Conservation (phyloP, 2,888 invertebrate genomes). For the Rhagium mordax region DNA sequence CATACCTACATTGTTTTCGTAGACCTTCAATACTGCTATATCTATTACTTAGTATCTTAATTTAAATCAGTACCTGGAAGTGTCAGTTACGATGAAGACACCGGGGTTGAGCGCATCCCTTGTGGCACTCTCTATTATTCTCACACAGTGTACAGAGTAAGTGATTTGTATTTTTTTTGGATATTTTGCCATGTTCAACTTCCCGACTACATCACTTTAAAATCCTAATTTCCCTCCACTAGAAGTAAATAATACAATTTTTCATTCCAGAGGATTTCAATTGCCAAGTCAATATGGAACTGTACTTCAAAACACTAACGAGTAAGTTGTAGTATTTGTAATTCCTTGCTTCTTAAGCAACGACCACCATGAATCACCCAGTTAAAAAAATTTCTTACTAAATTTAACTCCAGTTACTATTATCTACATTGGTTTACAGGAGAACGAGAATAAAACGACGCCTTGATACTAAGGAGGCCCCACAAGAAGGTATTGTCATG, state of each 20-base stretch:
- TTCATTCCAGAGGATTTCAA: slow-evolving; percentile 36
- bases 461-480: slow-evolving; percentile 4
- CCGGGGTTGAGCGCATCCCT: not conserved
- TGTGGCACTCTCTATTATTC: slow-evolving; percentile 1
- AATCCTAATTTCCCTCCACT: too few relatives aligned
- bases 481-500: slow-evolving; percentile 19
- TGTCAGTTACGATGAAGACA: slow-evolving; percentile 3
- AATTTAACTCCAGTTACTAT: too few relatives aligned
- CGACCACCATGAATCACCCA: too few relatives aligned
- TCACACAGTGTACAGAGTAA: slow-evolving; percentile 14
- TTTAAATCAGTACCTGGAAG: slow-evolving; percentile 7
- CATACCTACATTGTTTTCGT: too few relatives aligned
- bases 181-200: too few relatives aligned
- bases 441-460: slow-evolving; percentile 20
- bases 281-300: slow-evolving; percentile 42
- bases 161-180: too few relatives aligned
- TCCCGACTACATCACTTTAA: too few relatives aligned
- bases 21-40: not conserved
- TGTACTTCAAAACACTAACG: not conserved
- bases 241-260: not conserved
- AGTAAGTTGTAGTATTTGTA: too few relatives aligned
- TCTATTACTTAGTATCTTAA: not conserved
- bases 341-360: too few relatives aligned
- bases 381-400: too few relatives aligned
- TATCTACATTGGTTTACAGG: slow-evolving; percentile 8